These are phyloP conservation scores for Mus musculus DNA, from an alignment of 2,113 vertebrate species.

Conservation along the genomic window DNA sequence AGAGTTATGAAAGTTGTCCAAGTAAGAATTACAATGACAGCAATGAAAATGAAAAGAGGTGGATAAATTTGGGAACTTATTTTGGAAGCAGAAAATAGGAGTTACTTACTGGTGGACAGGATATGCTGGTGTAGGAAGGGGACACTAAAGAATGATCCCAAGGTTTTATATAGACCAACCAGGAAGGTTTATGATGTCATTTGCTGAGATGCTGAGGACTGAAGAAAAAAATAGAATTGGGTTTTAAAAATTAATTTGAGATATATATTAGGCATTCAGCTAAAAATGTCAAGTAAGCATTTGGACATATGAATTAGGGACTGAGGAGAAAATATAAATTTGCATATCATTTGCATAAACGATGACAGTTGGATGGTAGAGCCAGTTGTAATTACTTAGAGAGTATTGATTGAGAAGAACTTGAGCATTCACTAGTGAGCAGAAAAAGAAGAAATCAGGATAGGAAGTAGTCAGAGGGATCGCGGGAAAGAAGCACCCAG, in stretches of 20 bases:
- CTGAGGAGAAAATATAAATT: not conserved
- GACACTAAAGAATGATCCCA: not conserved
- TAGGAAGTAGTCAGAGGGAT: not conserved
- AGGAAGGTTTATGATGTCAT: not conserved
- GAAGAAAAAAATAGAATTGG: not conserved
- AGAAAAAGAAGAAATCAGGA: constrained; percentile 19
- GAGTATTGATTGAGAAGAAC: not conserved
- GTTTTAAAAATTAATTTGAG: constrained; percentile 27
- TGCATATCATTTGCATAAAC: constrained; percentile 5
- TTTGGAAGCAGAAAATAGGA: constrained; percentile 40
- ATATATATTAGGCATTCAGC: not conserved
- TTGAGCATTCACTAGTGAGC: not conserved
- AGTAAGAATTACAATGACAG: not conserved
- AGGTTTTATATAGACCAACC: not conserved
- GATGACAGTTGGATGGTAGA: not conserved
- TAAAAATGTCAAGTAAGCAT: constrained; percentile 52
- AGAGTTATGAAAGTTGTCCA: constrained; percentile 24
- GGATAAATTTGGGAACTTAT: not conserved
- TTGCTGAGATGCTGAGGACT: not conserved
- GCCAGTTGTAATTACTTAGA: not conserved
- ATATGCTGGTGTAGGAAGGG: not conserved
- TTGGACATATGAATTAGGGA: constrained; percentile 14
- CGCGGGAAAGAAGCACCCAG: not conserved
- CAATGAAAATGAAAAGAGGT: not conserved
- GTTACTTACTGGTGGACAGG: not conserved